Percentiles rank a stretch among this genome's conserved stretches.
phyloP scores from a whole-genome alignment of 2,888 invertebrate genomes.

The Chydorus sphaericus region DNA sequence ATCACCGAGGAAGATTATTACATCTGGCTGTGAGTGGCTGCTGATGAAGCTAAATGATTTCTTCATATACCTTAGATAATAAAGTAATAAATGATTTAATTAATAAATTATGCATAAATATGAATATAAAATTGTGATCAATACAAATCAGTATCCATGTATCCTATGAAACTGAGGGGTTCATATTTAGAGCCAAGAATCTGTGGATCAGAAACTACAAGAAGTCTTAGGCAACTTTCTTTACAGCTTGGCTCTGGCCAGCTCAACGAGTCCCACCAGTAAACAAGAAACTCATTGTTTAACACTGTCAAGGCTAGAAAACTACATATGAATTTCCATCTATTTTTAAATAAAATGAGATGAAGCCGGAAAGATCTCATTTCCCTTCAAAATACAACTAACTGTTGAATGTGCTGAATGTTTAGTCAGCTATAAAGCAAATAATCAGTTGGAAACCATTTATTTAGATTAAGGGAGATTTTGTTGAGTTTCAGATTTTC shows the following conservation, averaged over 20 bases:
- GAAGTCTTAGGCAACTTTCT: slow-evolving; percentile 40
- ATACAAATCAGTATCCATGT: slow-evolving; percentile 64
- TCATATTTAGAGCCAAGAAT: slow-evolving; percentile 70
- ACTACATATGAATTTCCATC: slow-evolving; percentile 1
- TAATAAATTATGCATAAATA: neutral
- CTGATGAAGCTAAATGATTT: slow-evolving; percentile 61
- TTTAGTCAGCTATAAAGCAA: neutral
- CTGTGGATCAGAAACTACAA: slow-evolving; percentile 82
- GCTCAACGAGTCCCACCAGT: slow-evolving; percentile 35
- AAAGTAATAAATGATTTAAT: neutral
- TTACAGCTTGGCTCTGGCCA: slow-evolving; percentile 32
- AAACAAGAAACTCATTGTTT: slow-evolving; percentile 43
- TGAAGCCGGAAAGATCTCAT: neutral
- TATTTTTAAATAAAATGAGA: neutral
- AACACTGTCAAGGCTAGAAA: slow-evolving; percentile 23
- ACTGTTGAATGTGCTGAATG: neutral
- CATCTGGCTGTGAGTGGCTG: slow-evolving; percentile 57
- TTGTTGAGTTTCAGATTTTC: no score
- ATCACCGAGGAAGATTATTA: slow-evolving; percentile 82
- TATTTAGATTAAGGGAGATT: no score
- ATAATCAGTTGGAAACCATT: no score
- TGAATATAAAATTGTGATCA: slow-evolving; percentile 47
- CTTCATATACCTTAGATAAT: slow-evolving; percentile 50
- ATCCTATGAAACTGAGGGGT: slow-evolving; percentile 43
- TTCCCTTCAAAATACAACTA: neutral